These are phyloP conservation scores for Pantherophis guttatus DNA, from an alignment of 2,113 vertebrate species.

Conservation along the genomic window DNA sequence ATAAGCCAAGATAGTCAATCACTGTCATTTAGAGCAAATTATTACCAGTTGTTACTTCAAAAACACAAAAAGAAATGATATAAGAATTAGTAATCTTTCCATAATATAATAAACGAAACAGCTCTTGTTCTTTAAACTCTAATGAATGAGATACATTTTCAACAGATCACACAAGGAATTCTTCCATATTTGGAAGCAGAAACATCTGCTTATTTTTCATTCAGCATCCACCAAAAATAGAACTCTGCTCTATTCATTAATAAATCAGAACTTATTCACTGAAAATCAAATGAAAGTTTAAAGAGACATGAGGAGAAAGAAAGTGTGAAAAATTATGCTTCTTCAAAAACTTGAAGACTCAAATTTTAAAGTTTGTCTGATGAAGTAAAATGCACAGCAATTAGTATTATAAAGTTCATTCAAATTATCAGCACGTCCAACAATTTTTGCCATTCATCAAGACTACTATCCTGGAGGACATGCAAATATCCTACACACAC, in stretches of 20 bases:
- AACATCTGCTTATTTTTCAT: not conserved
- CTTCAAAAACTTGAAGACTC: not conserved
- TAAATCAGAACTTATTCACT: not conserved
- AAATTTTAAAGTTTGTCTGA: not conserved
- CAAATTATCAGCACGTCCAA: not conserved
- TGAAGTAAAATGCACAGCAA: not conserved
- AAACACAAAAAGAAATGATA: not conserved
- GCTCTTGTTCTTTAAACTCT: not conserved
- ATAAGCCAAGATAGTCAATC: not conserved
- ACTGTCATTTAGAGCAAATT: not conserved
- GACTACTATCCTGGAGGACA: constrained; percentile 4
- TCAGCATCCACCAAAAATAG: not conserved
- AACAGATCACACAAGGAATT: not conserved
- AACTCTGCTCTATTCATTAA: not conserved
- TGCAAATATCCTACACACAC: not conserved
- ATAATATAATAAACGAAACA: not conserved
- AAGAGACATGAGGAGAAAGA: not conserved
- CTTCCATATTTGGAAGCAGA: not conserved
- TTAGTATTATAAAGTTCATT: not conserved
- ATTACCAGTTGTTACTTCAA: not conserved
- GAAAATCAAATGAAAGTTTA: not conserved
- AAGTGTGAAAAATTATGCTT: not conserved
- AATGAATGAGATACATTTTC: not conserved
- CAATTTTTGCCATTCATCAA: not conserved
- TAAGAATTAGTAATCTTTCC: not conserved